phyloP scores from a whole-genome alignment of 2,113 vertebrate species.

The Elgaria multicarinata region DNA sequence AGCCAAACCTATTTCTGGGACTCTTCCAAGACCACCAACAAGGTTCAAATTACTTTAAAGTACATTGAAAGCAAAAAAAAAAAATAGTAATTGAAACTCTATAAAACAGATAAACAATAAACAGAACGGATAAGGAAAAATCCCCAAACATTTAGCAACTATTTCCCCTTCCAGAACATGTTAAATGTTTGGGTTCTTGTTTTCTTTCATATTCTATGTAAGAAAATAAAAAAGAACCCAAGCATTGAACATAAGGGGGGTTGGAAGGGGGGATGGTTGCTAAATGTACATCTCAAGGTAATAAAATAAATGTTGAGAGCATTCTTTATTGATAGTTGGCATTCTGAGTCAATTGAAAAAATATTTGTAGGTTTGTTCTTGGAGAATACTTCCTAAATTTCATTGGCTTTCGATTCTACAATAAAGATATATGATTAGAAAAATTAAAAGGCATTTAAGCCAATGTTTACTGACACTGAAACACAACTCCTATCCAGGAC shows the following conservation, averaged over 20 bases:
- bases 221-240: slow-evolving; percentile 4
- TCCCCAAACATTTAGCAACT: too few relatives aligned
- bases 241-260: slow-evolving; percentile 36
- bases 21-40: slow-evolving; percentile 90
- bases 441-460: not conserved
- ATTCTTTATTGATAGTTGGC: slow-evolving; percentile 51
- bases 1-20: slow-evolving; percentile 81
- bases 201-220: too few relatives aligned
- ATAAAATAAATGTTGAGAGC: slow-evolving; percentile 37
- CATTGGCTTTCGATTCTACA: not conserved
- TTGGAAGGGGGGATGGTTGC: not conserved
- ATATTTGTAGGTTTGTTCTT: slow-evolving; percentile 34
- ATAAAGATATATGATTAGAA: not conserved
- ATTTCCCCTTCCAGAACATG: too few relatives aligned
- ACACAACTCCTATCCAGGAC: not conserved
- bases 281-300: not conserved
- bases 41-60: slow-evolving; percentile 67
- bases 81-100: slow-evolving; percentile 43
- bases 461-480: not conserved
- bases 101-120: slow-evolving; percentile 37
- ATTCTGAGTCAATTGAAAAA: slow-evolving; percentile 38
- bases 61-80: slow-evolving; percentile 54
- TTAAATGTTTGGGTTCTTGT: too few relatives aligned
- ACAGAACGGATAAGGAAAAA: not conserved
- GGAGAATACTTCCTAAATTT: not conserved